Evolutionary conservation across 2,797 vertebrate genomes (phyloP), one percentile per base, ranked within the genome.

Genomic region (Molossus alvarezi): DNA sequence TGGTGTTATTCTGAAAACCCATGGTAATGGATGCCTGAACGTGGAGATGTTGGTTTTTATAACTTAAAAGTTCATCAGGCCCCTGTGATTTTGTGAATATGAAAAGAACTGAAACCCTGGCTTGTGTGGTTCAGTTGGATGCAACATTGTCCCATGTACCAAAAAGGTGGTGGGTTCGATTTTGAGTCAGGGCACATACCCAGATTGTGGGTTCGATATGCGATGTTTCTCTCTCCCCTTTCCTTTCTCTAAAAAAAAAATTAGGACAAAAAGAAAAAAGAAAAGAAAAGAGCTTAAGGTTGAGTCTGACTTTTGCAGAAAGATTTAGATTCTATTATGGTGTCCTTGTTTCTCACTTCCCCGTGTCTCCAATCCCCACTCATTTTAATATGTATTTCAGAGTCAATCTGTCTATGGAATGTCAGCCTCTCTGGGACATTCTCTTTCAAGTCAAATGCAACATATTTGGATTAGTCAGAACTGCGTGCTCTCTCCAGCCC

Each of bases 341-440:
- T 62, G 4, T 64, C 29, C 17, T 80, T 7, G 0, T n/a, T 95
- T 82, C 71, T 93, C 7, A 55, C 37, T 67, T 60, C 53, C 57
- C 10, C 23, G 4, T 57, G 9, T 58, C 3, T 64, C 45, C 21
- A 87, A 9, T 91, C 9, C n/a, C n/a, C 33, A 57, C 2, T 23
- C 8, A 73, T 73, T 83, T 92, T 75, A n/a, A 20, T 71, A 81
- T 18, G 1, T 45, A 77, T 73, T 90, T 96, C 48, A 69, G 29
- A 81, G 27, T 53, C n/a, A 53, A 1, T 82, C 41, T 82, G 8
- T 73, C n/a, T 90, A n/a, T 86, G 15, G 14, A 55, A 75, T 62
- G n/a, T 64, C 51, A 17, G 48, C 12, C 80, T 79, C 62, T 55
- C 73, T 41, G 15, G 21, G 18, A n/a, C 21, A 64, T 48, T 90